These are phyloP conservation scores for Petrosia ficiformis DNA, from an alignment of 37 sponge, comb jelly and placozoan genomes.

Conservation along the genomic window DNA sequence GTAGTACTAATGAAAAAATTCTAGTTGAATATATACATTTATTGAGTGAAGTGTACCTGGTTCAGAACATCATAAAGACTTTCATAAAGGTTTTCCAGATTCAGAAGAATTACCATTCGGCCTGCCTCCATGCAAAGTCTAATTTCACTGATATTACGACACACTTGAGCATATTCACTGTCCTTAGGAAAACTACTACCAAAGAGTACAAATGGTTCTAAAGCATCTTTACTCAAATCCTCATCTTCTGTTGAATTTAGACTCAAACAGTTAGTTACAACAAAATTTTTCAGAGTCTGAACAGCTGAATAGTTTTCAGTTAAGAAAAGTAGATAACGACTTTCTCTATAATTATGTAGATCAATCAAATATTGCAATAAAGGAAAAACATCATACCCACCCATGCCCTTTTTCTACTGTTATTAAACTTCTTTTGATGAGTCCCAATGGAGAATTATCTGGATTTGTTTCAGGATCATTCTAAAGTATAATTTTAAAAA, in stretches of 20 bases:
- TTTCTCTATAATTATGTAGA: conserved; percentile 56
- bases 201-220: conserved; percentile 42
- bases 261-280: conserved; percentile 3
- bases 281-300: conserved; percentile 61
- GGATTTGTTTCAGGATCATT: conserved; percentile 29
- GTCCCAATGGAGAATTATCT: conserved; percentile 65
- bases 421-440: conserved; percentile 71
- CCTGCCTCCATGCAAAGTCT: conserved; percentile 66
- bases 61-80: conserved; percentile 57
- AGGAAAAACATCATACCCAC: conserved; percentile 9
- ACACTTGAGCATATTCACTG: conserved; percentile 57
- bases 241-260: not conserved
- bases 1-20: conserved; percentile 30
- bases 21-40: not conserved
- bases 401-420: conserved; percentile 75
- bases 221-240: not conserved
- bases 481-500: too few species aligned
- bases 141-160: conserved; percentile 58
- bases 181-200: conserved; percentile 76
- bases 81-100: conserved; percentile 60
- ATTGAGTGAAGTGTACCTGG: conserved; percentile 1
- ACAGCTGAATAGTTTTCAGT: conserved; percentile 81
- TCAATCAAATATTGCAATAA: not conserved
- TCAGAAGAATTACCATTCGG: conserved; percentile 38
- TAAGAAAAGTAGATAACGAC: conserved; percentile 72